phyloP scores from a whole-genome alignment of 1,140 invertebrate species.

The Drosophila carrolli region DNA sequence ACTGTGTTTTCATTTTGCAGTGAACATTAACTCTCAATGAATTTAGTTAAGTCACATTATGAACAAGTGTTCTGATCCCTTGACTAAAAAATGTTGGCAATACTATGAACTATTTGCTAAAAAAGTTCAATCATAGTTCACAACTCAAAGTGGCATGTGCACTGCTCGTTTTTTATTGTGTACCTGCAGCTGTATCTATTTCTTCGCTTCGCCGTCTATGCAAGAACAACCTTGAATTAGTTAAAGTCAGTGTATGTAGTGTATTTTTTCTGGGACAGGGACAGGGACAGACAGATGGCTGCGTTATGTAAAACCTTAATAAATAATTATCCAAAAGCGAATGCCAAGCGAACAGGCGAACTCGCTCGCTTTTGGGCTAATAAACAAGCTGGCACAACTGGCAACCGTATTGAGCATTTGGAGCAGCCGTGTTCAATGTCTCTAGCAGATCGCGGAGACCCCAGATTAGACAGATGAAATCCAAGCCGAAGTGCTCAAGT shows the following conservation, averaged over 20 bases:
- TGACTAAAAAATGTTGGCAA: no score
- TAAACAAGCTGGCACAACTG: conserved; percentile 31
- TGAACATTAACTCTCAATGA: no score
- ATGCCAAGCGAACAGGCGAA: conserved; percentile 6
- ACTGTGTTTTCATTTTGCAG: no score
- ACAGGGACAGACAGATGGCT: conserved; percentile 24
- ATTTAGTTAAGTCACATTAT: no score
- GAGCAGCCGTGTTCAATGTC: conserved; percentile 27
- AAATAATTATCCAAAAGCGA: conserved; percentile 44
- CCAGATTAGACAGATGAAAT: conserved; percentile 39
- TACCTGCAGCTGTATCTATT: conserved; percentile 12
- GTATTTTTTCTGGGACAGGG: conserved; percentile 33
- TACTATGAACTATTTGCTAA: no score
- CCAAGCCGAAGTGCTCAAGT: conserved; percentile 33
- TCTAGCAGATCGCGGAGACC: conserved; percentile 17
- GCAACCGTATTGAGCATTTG: conserved; percentile 41
- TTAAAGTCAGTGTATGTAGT: conserved; percentile 3
- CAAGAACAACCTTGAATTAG: conserved; percentile 24
- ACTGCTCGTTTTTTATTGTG: neutral
- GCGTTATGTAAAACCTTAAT: conserved; percentile 39
- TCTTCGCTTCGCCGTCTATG: conserved; percentile 7
- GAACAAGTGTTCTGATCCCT: no score
- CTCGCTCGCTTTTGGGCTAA: conserved; percentile 34
- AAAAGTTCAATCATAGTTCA: neutral
- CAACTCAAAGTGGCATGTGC: no score